Evolutionary conservation across 2,888 invertebrate species (phyloP), one percentile per base, ranked within the genome.

Genomic region (Sminthurinus aureus): DNA sequence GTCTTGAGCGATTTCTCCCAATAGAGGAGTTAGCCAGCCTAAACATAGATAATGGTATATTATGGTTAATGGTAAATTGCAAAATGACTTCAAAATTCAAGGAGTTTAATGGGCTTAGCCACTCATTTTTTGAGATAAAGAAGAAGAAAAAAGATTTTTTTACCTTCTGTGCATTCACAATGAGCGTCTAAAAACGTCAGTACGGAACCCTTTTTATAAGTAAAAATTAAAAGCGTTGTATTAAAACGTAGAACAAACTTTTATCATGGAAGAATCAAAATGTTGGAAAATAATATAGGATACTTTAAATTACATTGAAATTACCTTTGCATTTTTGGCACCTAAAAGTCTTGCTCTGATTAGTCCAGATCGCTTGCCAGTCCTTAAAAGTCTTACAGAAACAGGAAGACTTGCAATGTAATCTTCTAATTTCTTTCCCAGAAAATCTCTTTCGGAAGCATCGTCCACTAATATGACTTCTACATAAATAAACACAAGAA

Each of bases 381-480:
- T 98, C 84, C 99, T 93, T 90, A 96, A 93, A 83, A 98, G 95
- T 89, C 94, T 93, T 18, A 98, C 96, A 38, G 94, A 94, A 50
- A 98, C 96, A 4, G 97, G 96, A 89, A 98, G 91, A 50, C 93
- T 94, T 89, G 94, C 93, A 84, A 97, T 95, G 91, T 98, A 97
- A 83, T 96, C 94, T 91, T 98, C 98, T 86, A 99, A 91, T 90
- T 96, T 93, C 90, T 93, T 93, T 79, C 97, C 96, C 87, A 99
- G 92, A 91, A 97, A 96, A 87, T 96, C 97, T 92, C 96, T 93
- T 91, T 97, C 98, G 91, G 98, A 98, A 87, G 96, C 97, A 92
- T 99, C 99, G 90, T 99, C 99, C 6, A 99, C 99, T 69, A 99
- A 93, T 87, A 99, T 97, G 89, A 99, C 95, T 91, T 99, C 99